These are phyloP conservation scores for Crocidura indochinensis DNA, from an alignment of 2,797 vertebrate genomes.

Conservation along the genomic window DNA sequence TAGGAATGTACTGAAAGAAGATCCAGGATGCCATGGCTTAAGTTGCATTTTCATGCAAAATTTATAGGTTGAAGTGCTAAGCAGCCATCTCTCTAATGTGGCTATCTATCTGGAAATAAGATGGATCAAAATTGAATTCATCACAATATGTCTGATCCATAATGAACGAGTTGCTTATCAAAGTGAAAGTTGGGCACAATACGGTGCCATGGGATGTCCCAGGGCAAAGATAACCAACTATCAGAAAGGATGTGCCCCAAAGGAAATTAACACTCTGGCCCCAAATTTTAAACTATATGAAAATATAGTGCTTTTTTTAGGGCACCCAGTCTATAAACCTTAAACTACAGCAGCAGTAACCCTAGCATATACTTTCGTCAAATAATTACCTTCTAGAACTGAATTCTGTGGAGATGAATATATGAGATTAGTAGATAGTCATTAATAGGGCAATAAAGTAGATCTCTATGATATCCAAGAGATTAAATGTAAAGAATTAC, in stretches of 20 bases:
- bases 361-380: not conserved
- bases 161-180: not conserved
- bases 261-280: not conserved
- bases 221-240: not conserved
- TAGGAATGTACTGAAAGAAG: not conserved
- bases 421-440: not conserved
- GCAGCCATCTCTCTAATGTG: not conserved
- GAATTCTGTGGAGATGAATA: not conserved
- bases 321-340: not conserved
- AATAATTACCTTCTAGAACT: not conserved
- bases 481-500: not conserved
- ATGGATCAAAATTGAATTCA: not conserved
- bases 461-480: not conserved
- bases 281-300: not conserved
- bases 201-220: not conserved
- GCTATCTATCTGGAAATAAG: not conserved
- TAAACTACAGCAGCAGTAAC: not conserved
- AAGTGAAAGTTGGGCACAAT: not conserved
- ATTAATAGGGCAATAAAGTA: not conserved
- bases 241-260: not conserved
- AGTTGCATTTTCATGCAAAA: not conserved
- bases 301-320: not conserved
- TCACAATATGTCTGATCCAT: not conserved
- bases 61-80: not conserved
- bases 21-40: not conserved